phyloP scores from a whole-genome alignment of 1,140 invertebrate species.

The Archivesica marissinica region DNA sequence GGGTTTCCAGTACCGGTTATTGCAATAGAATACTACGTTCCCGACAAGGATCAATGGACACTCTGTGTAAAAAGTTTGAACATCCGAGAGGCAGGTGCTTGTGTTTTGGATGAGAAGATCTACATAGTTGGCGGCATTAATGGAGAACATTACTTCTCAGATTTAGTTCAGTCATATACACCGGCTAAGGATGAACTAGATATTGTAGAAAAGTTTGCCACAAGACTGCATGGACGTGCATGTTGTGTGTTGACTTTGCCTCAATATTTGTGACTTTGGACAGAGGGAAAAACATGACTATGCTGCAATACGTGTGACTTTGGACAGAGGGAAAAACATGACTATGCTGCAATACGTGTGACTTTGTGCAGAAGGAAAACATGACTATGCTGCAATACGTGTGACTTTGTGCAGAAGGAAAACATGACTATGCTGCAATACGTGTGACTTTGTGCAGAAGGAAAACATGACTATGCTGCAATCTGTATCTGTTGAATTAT shows the following conservation, averaged over 20 bases:
- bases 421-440: too few species aligned
- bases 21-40: conserved; percentile 78
- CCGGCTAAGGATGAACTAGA: conserved; percentile 72
- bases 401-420: too few species aligned
- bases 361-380: too few species aligned
- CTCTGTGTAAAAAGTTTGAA: conserved; percentile 76
- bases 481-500: too few species aligned
- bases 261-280: conserved; percentile 68
- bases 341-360: too few species aligned
- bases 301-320: too few species aligned
- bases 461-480: too few species aligned
- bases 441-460: too few species aligned
- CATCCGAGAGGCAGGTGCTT: conserved; percentile 81
- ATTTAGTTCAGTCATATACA: conserved; percentile 76
- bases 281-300: too few species aligned
- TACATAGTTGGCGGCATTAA: conserved; percentile 82
- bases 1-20: conserved; percentile 80
- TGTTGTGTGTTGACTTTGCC: conserved; percentile 80
- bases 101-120: conserved; percentile 77
- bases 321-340: too few species aligned
- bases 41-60: conserved; percentile 79
- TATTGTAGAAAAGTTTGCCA: conserved; percentile 78
- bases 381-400: too few species aligned
- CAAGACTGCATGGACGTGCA: conserved; percentile 77
- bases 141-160: conserved; percentile 80